Evolutionary conservation across 2,797 vertebrate species (phyloP).

Genomic region (Tauraco hartlaubi): DNA sequence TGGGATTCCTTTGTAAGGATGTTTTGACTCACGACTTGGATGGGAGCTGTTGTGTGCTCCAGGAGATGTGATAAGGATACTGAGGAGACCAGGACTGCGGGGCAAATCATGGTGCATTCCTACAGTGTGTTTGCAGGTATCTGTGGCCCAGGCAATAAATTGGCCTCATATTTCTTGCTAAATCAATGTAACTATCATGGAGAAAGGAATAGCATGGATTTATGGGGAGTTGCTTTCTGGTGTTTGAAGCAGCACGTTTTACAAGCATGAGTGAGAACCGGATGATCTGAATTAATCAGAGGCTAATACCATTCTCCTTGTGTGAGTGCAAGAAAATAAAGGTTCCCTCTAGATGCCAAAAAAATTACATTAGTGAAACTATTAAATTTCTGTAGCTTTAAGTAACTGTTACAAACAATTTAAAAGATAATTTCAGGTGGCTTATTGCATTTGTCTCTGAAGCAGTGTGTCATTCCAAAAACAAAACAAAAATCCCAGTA

Average conservation of each 20-base stretch:
- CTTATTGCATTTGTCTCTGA: neutral
- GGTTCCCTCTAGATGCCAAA: neutral
- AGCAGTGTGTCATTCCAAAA: neutral
- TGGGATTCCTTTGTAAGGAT: neutral
- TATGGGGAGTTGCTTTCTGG: neutral
- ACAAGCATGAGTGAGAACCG: neutral
- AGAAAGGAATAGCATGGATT: fast-evolving
- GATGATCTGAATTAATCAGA: neutral
- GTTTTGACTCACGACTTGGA: neutral
- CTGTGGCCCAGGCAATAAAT: neutral
- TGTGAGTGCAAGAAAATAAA: neutral
- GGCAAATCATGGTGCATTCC: neutral
- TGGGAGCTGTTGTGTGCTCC: neutral
- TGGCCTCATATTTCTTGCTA: neutral
- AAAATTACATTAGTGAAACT: neutral
- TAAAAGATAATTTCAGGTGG: neutral
- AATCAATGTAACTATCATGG: neutral
- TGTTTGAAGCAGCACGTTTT: neutral
- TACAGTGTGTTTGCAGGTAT: too few relatives aligned
- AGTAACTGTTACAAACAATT: neutral
- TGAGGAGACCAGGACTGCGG: too few relatives aligned
- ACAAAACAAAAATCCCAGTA: neutral
- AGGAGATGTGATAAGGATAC: neutral
- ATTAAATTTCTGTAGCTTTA: neutral
- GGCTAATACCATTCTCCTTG: neutral